A percentile compares a stretch with the other conserved stretches of the same genome.
phyloP scores from a whole-genome alignment of 2,888 invertebrate species.

The Silvanus unidentatus region DNA sequence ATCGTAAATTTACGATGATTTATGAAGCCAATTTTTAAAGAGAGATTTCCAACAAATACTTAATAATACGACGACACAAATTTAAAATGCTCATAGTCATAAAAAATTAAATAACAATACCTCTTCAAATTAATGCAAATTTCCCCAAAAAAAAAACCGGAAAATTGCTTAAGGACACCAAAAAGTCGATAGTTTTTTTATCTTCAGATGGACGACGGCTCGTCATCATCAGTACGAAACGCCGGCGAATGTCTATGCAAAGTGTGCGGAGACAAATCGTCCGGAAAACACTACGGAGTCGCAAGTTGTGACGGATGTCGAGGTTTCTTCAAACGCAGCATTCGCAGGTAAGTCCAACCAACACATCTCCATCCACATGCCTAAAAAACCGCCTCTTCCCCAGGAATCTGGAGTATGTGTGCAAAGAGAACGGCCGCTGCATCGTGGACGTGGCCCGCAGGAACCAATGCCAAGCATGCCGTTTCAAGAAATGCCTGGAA shows the following conservation, averaged over 20 bases:
- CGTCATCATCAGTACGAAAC: conserved; percentile 13
- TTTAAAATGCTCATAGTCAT: too few species aligned
- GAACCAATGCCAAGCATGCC: conserved; percentile 92
- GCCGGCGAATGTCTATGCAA: conserved; percentile 66
- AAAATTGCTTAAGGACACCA: background rate
- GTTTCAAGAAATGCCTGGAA: conserved; percentile 83
- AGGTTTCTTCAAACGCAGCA: conserved; percentile 91
- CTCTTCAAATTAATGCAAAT: too few species aligned
- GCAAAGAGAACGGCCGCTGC: conserved; percentile 84
- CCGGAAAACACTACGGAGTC: conserved; percentile 86
- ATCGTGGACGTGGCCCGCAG: conserved; percentile 85
- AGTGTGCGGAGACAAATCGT: conserved; percentile 83
- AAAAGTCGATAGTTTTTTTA: too few species aligned
- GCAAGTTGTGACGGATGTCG: conserved; percentile 84
- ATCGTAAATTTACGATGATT: too few species aligned
- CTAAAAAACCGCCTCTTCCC: background rate
- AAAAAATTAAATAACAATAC: too few species aligned
- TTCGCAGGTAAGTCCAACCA: conserved; percentile 68
- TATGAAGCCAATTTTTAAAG: too few species aligned
- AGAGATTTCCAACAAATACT: too few species aligned
- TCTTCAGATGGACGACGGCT: conserved; percentile 39
- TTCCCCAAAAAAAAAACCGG: background rate
- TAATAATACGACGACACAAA: too few species aligned
- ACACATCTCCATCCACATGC: background rate
- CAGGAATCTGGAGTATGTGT: conserved; percentile 84